Conservation (phyloP, 1,140 invertebrate species). For the Odontomachus brunneus region DNA sequence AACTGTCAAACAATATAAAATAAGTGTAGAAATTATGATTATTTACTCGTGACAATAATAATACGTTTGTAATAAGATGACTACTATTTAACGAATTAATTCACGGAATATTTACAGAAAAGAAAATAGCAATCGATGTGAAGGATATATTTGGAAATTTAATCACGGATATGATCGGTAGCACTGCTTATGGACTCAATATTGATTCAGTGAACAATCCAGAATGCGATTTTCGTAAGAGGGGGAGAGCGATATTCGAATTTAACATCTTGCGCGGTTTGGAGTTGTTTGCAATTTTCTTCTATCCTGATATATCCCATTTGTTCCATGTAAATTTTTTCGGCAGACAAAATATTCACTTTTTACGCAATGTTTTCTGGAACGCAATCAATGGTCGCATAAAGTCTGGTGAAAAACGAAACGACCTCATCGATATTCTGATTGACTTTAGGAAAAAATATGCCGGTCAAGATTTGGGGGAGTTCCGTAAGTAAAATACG, state of each 20-base stretch:
- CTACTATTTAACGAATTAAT: neutral
- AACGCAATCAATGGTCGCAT: conserved; percentile 77
- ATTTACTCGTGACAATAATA: neutral
- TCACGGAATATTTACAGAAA: conserved; percentile 40
- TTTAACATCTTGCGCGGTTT: conserved; percentile 67
- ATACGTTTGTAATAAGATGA: neutral
- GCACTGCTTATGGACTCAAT: conserved; percentile 87
- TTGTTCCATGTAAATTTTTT: conserved; percentile 74
- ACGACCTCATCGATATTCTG: conserved; percentile 84
- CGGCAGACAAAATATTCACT: conserved; percentile 66
- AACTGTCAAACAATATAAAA: neutral
- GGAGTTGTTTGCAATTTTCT: conserved; percentile 80
- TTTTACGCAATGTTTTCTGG: conserved; percentile 80
- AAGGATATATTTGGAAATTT: conserved; percentile 85
- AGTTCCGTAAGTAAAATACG: no score
- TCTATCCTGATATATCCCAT: conserved; percentile 75
- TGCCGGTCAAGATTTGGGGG: neutral
- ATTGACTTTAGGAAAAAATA: conserved; percentile 77
- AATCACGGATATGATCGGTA: conserved; percentile 88
- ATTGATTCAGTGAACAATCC: conserved; percentile 86
- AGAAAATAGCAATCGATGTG: conserved; percentile 75
- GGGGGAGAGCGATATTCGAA: conserved; percentile 76
- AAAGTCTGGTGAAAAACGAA: conserved; percentile 73
- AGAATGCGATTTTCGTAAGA: conserved; percentile 76
- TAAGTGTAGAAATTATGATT: neutral